Evolutionary conservation across 2,113 vertebrate species (phyloP), one percentile per base, ranked within the genome.

Genomic region (Cyrtonyx montezumae): DNA sequence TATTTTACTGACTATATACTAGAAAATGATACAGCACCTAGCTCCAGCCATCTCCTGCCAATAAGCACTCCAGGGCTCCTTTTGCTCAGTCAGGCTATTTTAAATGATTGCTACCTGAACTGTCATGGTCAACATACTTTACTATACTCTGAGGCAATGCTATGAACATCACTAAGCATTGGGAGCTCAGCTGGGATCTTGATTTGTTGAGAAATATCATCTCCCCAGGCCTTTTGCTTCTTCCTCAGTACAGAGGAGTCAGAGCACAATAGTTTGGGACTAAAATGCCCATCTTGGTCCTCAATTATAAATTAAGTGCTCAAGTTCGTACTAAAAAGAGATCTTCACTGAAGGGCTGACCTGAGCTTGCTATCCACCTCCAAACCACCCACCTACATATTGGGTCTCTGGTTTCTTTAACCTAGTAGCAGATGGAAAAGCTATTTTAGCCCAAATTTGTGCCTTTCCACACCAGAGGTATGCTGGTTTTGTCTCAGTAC

Each of bases 151-250:
- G 8, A 59, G 88, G 22, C 1, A 14, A 36, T 2, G 25, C 48
- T 22, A 3, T 2, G 0, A 15, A 20, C 22, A 17, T 28, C 42
- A 9, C 8, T 0, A 7, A 85, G 15, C 2, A 37, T 12, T 11
- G 30, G 46, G 19, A 86, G 6, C 5, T 34, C 37, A 43, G 4
- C 7, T 37, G 56, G 32, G 28, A 23, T 43, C 20, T 1, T 10
- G 0, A 2, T 43, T 17, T 8, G 15, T 45, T 66, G 55, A 74
- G 19, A 14, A 90, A 71, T 13, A 15, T 0, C 2, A 25, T 9
- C 13, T 84, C 46, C 17, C 19, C 17, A 14, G 37, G 49, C 34
- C 32, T 83, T 51, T 63, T 67, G 56, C 86, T 32, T n/a, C 7
- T 48, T 78, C 66, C 11, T 40, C 22, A 11, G 77, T 43, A 32